These are phyloP conservation scores for Cossypha caffra DNA, from an alignment of 2,797 vertebrate genomes.

Conservation along the genomic window DNA sequence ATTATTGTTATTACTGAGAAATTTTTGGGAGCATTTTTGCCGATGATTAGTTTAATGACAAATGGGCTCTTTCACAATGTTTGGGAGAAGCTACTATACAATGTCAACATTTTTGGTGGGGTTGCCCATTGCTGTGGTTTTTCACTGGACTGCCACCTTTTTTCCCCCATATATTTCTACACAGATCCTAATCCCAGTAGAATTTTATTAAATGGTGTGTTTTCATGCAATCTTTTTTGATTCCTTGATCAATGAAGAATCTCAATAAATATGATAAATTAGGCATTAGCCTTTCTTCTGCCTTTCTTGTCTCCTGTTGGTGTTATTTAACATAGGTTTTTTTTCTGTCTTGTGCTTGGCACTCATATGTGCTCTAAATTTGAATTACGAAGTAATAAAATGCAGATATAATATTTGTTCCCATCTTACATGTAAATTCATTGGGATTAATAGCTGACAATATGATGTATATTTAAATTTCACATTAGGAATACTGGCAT, in stretches of 20 bases:
- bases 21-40: neutral
- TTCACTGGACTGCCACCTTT: neutral
- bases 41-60: neutral
- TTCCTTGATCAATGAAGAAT: neutral
- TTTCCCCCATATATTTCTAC: neutral
- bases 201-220: neutral
- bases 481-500: neutral
- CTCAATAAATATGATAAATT: neutral
- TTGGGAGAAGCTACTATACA: neutral
- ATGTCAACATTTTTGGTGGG: neutral
- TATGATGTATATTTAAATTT: neutral
- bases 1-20: neutral
- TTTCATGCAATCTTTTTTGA: neutral
- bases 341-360: neutral
- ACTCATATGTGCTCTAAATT: neutral
- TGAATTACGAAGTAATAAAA: neutral
- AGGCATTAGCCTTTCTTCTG: neutral
- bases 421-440: neutral
- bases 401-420: neutral
- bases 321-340: neutral
- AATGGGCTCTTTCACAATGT: neutral
- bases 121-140: neutral
- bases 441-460: neutral
- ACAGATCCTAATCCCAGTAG: neutral
- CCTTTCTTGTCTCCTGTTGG: neutral